These are phyloP conservation scores for Thryonomys swinderianus DNA, from an alignment of 2,113 vertebrate genomes.

Conservation along the genomic window DNA sequence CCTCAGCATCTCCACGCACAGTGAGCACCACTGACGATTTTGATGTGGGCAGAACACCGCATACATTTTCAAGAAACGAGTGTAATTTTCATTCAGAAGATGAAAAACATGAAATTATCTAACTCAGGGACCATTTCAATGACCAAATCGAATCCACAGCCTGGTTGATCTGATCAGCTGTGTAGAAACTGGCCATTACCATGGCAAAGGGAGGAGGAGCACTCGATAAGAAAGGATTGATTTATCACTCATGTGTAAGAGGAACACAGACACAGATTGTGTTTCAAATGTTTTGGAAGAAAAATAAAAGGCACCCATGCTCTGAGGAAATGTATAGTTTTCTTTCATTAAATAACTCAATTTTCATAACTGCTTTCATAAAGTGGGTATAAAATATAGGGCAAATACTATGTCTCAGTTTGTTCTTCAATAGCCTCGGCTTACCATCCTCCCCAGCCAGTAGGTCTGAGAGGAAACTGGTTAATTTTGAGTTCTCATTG, in stretches of 20 bases:
- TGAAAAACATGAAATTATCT: conserved; percentile 56
- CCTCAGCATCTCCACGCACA: background rate
- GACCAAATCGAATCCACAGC: conserved; percentile 71
- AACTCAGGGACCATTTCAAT: conserved; percentile 48
- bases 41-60: background rate
- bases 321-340: conserved; percentile 41
- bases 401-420: background rate
- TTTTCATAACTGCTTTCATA: conserved; percentile 51
- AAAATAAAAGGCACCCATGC: conserved; percentile 42
- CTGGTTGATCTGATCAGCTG: conserved; percentile 63
- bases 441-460: background rate
- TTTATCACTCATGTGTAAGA: conserved; percentile 31
- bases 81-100: conserved; percentile 63
- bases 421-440: background rate
- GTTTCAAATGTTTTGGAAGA: conserved; percentile 59
- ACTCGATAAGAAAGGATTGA: conserved; percentile 55
- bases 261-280: conserved; percentile 34
- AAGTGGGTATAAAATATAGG: background rate
- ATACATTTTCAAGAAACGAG: conserved; percentile 24
- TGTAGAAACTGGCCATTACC: conserved; percentile 74
- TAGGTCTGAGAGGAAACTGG: conserved; percentile 13
- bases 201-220: conserved; percentile 78
- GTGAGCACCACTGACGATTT: background rate
- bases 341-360: conserved; percentile 47
- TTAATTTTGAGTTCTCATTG: conserved; percentile 55